A percentile compares a stretch with the other conserved stretches of the same genome.
These are phyloP conservation scores for Vidua macroura DNA, from an alignment of 2,113 vertebrate species.

Conservation along the genomic window DNA sequence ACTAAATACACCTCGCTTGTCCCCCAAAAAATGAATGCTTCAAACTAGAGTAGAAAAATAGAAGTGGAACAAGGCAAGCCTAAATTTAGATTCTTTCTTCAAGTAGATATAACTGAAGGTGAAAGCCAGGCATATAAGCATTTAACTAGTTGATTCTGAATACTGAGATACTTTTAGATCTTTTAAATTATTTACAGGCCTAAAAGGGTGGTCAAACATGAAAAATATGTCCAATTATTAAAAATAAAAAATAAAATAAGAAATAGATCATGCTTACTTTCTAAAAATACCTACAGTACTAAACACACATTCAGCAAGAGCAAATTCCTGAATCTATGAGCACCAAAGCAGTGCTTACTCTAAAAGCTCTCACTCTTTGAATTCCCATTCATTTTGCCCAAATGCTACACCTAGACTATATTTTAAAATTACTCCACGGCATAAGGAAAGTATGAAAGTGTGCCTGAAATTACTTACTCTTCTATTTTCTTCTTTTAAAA, in stretches of 20 bases:
- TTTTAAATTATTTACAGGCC: conserved; percentile 60
- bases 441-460: not conserved
- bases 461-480: not conserved
- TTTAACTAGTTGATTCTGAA: conserved; percentile 48
- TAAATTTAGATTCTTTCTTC: conserved; percentile 31
- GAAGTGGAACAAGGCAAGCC: not conserved
- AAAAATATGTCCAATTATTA: conserved; percentile 51
- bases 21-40: not conserved
- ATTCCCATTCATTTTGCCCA: not conserved
- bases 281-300: conserved; percentile 42
- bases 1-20: not conserved
- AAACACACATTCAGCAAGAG: conserved; percentile 11
- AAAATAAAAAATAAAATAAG: conserved; percentile 54
- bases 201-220: conserved; percentile 56
- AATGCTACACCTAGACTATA: not conserved
- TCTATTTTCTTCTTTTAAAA: not conserved
- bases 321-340: not conserved
- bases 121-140: conserved; percentile 15
- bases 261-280: conserved; percentile 27
- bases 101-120: conserved; percentile 8
- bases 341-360: not conserved
- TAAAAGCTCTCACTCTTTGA: not conserved
- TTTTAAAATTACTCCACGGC: not conserved
- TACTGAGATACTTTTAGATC: conserved; percentile 45
- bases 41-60: not conserved